These are phyloP conservation scores for Mustela lutreola DNA, from an alignment of 2,113 vertebrate genomes.

Conservation along the genomic window DNA sequence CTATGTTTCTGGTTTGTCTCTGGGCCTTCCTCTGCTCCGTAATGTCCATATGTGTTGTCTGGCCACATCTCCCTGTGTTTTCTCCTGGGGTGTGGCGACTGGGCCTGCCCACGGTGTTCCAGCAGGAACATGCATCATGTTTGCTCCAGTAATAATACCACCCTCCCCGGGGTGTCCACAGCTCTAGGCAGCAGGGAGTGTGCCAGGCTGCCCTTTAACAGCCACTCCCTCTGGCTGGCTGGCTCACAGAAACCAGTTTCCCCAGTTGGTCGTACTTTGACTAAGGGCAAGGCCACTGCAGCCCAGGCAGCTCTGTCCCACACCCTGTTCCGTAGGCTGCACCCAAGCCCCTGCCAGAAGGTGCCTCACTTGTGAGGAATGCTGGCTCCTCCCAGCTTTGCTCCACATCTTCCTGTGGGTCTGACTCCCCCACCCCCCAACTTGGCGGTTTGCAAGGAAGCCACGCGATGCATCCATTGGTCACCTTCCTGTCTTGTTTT, in stretches of 20 bases:
- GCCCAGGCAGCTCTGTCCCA: not conserved
- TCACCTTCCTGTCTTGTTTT: not conserved
- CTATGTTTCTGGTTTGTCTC: not conserved
- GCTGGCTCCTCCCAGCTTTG: not conserved
- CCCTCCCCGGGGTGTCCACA: not conserved
- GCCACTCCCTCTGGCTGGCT: not conserved
- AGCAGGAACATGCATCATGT: not conserved
- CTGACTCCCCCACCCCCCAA: not conserved
- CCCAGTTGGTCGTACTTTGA: not conserved
- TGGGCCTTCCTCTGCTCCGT: not conserved
- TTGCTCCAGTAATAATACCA: not conserved
- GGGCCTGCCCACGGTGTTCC: not conserved
- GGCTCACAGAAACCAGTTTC: constrained; percentile 57
- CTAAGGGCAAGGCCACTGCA: not conserved
- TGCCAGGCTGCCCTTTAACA: not conserved
- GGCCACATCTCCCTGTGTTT: not conserved
- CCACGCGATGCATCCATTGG: accelerated
- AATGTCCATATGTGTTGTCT: not conserved
- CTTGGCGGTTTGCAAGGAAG: not conserved
- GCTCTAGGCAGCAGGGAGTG: not conserved
- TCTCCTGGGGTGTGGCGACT: not conserved
- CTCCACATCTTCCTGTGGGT: not conserved
- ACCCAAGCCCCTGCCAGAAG: not conserved
- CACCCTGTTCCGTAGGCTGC: not conserved
- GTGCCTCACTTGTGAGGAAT: constrained; percentile 48